A percentile compares a stretch with the other conserved stretches of the same genome.
These are phyloP conservation scores for Centropristis striata DNA, from an alignment of 2,113 vertebrate species.

Conservation along the genomic window DNA sequence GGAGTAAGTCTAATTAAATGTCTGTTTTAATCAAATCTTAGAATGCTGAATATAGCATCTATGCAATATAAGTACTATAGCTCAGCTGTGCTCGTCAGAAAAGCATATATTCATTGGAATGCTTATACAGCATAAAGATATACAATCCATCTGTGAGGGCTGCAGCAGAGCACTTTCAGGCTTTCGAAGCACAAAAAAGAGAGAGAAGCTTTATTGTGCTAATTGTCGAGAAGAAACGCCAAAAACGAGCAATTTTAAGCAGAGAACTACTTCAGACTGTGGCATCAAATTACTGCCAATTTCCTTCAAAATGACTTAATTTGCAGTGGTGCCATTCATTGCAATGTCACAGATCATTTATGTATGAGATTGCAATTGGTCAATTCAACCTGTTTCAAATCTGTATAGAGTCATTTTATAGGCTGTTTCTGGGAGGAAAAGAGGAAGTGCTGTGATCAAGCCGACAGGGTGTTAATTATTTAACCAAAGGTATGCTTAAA, in stretches of 20 bases:
- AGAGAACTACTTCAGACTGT: constrained; percentile 48
- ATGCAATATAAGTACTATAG: background rate
- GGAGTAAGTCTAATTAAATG: constrained; percentile 25
- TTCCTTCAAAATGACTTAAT: constrained; percentile 66
- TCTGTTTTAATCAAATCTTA: background rate
- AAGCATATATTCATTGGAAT: background rate
- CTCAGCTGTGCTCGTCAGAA: background rate
- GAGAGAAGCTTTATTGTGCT: constrained; percentile 47
- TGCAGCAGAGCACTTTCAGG: constrained; percentile 25
- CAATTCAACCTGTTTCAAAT: constrained; percentile 59
- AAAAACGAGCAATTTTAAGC: constrained; percentile 37
- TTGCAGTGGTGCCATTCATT: constrained; percentile 57
- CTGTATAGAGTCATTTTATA: constrained; percentile 42
- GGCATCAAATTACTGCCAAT: constrained; percentile 67
- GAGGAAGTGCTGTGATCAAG: constrained; percentile 45
- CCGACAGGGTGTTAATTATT: constrained; percentile 55
- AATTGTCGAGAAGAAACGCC: constrained; percentile 39
- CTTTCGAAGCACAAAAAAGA: constrained; percentile 13
- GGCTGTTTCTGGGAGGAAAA: constrained; percentile 26
- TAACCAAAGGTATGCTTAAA: constrained; percentile 50
- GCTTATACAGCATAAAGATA: constrained; percentile 21
- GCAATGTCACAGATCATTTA: constrained; percentile 56
- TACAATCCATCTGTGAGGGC: constrained; percentile 20
- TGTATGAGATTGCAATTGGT: constrained; percentile 64
- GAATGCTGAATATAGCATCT: background rate